phyloP scores from a whole-genome alignment of 2,888 invertebrate genomes.

The Antitype chi region DNA sequence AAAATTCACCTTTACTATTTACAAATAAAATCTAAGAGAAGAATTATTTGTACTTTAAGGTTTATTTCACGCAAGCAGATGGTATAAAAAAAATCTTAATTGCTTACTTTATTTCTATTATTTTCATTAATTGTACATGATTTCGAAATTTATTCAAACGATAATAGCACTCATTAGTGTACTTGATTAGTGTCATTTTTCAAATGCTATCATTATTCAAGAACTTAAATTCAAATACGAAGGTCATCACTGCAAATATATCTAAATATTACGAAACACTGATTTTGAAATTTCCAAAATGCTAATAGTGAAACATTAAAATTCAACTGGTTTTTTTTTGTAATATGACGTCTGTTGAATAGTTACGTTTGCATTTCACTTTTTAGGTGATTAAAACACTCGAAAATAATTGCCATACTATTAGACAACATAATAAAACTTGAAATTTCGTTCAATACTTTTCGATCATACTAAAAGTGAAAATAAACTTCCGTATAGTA shows the following conservation, averaged over 20 bases:
- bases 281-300: slow-evolving; percentile 11
- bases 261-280: slow-evolving; percentile 20
- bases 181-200: slow-evolving; percentile 41
- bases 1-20: neutral
- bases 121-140: neutral
- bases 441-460: neutral
- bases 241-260: slow-evolving; percentile 25
- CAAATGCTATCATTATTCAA: slow-evolving; percentile 43
- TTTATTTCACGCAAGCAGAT: neutral
- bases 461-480: neutral
- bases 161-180: slow-evolving; percentile 27
- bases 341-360: neutral
- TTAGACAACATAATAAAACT: slow-evolving; percentile 2
- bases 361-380: neutral
- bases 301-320: slow-evolving; percentile 2
- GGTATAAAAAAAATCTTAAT: neutral
- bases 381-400: neutral
- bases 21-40: neutral
- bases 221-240: slow-evolving; percentile 22
- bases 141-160: slow-evolving; percentile 29
- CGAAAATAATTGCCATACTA: neutral
- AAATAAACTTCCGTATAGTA: neutral
- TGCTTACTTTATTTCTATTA: neutral
- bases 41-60: slow-evolving; percentile 10
- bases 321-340: neutral